Evolutionary conservation across 1,140 invertebrate species (phyloP), one percentile per base, ranked within the genome.

Genomic region (Anagrus nilaparvatae): DNA sequence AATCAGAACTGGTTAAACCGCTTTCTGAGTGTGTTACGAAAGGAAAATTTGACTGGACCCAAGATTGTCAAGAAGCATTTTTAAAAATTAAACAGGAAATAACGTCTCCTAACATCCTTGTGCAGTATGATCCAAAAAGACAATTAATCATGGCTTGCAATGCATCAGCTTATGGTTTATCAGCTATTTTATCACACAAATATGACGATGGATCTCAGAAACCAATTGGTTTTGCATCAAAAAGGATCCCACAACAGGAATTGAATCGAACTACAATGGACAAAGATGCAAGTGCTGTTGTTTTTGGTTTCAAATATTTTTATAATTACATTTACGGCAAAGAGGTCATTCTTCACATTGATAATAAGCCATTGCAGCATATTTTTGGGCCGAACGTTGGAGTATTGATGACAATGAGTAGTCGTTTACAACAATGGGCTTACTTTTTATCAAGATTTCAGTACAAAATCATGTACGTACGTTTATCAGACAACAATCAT

Each of bases 61-160:
- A 12, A 14, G 35, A 47, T 1, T 50, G 49, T 23, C 33, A 45
- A 16, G 23, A 23, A 23, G 43, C 41, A 0, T 48, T 48, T 13
- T 9, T 39, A 16, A 41, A 46, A 44, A 37, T 46, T 30, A 51
- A 51, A 40, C 13, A 21, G 0, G 30, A 41, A 23, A 10, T 60
- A 24, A 28, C 41, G 17, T 56, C 53, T 9, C 50, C 46, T 9
- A 18, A 35, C 29, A 43, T 54, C 13, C 44, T 60, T 10, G 44
- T 36, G 7, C 50, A 54, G 36, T 57, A 46, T 28, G 29, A 58
- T 29, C 50, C 49, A 10, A 34, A 47, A 5, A 9, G 46, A 34
- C 39, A 49, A 21, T 34, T 55, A 20, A 25, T 44, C n/a, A 25
- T 52, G 27, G 47, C 42, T 8, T 47, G 42, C 35, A 35, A 57